Evolutionary conservation across 2,888 invertebrate species (phyloP).

Genomic region (Phania funesta): DNA sequence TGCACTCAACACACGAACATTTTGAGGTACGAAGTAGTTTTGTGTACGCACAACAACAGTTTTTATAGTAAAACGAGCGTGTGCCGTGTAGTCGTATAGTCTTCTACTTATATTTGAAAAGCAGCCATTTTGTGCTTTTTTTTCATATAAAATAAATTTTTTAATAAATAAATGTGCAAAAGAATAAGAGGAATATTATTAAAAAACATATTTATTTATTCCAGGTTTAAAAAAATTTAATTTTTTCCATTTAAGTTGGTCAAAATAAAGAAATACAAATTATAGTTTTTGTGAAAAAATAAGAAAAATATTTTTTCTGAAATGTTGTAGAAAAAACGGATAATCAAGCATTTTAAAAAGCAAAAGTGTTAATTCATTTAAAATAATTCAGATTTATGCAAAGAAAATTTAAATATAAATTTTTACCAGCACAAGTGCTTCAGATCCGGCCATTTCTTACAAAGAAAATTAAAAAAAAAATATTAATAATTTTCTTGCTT

Average conservation of each 20-base stretch:
- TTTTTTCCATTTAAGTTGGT: no score
- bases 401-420: no score
- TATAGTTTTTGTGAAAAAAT: background rate
- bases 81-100: slow-evolving; percentile 62
- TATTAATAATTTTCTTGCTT: background rate
- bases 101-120: slow-evolving; percentile 55
- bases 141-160: slow-evolving; percentile 47
- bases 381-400: no score
- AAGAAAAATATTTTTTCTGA: no score
- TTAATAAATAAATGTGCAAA: slow-evolving; percentile 27
- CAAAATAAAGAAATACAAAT: background rate
- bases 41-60: slow-evolving; percentile 62
- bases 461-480: background rate
- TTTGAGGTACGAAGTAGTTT: slow-evolving; percentile 13
- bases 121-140: slow-evolving; percentile 66
- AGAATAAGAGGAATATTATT: slow-evolving; percentile 2
- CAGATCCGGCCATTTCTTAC: background rate
- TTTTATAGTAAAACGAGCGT: slow-evolving; percentile 67
- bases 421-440: no score
- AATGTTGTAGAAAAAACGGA: no score
- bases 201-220: slow-evolving; percentile 12
- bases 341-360: no score
- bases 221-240: background rate
- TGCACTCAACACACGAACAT: background rate
- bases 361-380: no score